Conservation (phyloP, 2,888 invertebrate species). For the Spisula solida region DNA sequence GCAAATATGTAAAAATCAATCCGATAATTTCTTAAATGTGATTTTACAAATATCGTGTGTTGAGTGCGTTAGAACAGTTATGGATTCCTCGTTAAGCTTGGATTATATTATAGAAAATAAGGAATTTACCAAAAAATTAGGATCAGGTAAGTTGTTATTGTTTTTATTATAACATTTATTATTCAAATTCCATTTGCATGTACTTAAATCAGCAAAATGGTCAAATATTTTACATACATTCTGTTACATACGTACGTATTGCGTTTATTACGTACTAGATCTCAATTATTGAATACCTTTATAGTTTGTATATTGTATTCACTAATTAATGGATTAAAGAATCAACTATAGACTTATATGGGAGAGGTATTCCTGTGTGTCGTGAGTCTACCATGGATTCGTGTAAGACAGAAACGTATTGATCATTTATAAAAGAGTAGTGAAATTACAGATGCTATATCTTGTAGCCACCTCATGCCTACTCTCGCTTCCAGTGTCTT, state of each 20-base stretch:
- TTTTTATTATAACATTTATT: not conserved
- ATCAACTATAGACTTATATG: not conserved
- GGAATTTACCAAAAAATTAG: constrained; percentile 96
- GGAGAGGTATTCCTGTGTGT: constrained; percentile 8
- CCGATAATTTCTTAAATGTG: constrained; percentile 76
- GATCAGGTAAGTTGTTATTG: constrained; percentile 90
- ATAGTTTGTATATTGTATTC: too few relatives aligned
- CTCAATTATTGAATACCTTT: not conserved
- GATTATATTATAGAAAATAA: constrained; percentile 98
- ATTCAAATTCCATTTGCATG: not conserved
- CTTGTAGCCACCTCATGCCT: not conserved
- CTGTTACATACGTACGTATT: not conserved
- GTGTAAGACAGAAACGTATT: not conserved
- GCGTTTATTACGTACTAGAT: not conserved
- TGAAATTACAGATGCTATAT: constrained; percentile 27
- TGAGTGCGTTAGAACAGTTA: constrained; percentile 86
- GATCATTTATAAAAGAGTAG: constrained; percentile 18
- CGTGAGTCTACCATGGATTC: constrained; percentile 21
- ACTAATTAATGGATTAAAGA: not conserved
- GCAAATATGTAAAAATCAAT: constrained; percentile 73
- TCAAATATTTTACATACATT: not conserved
- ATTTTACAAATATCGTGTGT: constrained; percentile 80
- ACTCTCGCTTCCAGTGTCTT: not conserved
- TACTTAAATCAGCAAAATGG: not conserved
- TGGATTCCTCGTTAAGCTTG: constrained; percentile 97